These are phyloP conservation scores for Pachliopta kotzebuea DNA, from an alignment of 2,888 invertebrate species.

Conservation along the genomic window DNA sequence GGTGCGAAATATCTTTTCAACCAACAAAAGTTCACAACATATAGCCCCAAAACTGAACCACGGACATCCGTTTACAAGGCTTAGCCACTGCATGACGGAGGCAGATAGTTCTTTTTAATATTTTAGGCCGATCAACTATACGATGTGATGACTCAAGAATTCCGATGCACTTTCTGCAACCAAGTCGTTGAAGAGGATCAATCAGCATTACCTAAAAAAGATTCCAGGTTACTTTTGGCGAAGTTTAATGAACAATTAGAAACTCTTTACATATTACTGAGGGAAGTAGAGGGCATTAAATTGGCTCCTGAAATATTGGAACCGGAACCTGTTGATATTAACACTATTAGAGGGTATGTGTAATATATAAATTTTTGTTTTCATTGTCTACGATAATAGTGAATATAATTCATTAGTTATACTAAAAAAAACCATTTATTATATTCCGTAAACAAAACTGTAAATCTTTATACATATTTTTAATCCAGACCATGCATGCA, in stretches of 20 bases:
- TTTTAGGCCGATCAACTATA: slow-evolving; percentile 91
- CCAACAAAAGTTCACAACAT: too few relatives aligned
- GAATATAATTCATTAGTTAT: too few relatives aligned
- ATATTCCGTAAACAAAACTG: too few relatives aligned
- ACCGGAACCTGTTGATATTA: slow-evolving; percentile 95
- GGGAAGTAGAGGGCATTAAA: slow-evolving; percentile 96
- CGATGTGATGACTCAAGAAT: slow-evolving; percentile 91
- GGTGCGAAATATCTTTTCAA: too few relatives aligned
- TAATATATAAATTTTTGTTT: too few relatives aligned
- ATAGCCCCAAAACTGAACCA: too few relatives aligned
- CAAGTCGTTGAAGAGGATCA: slow-evolving; percentile 96
- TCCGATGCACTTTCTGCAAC: slow-evolving; percentile 94
- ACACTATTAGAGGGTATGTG: slow-evolving; percentile 87
- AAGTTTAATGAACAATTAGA: slow-evolving; percentile 97
- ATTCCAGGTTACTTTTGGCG: slow-evolving; percentile 93
- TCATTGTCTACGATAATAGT: too few relatives aligned
- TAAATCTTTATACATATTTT: too few relatives aligned
- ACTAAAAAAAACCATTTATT: too few relatives aligned
- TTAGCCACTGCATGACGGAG: too few relatives aligned
- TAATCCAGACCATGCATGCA: too few relatives aligned
- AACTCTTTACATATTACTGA: slow-evolving; percentile 92
- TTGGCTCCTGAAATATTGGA: slow-evolving; percentile 95
- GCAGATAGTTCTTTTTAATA: neutral
- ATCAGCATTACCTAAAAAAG: slow-evolving; percentile 95
- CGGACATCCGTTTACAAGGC: too few relatives aligned